Base-by-base conservation (phyloP, 2,113 vertebrate genomes). In the Xiphophorus maculatus region DNA sequence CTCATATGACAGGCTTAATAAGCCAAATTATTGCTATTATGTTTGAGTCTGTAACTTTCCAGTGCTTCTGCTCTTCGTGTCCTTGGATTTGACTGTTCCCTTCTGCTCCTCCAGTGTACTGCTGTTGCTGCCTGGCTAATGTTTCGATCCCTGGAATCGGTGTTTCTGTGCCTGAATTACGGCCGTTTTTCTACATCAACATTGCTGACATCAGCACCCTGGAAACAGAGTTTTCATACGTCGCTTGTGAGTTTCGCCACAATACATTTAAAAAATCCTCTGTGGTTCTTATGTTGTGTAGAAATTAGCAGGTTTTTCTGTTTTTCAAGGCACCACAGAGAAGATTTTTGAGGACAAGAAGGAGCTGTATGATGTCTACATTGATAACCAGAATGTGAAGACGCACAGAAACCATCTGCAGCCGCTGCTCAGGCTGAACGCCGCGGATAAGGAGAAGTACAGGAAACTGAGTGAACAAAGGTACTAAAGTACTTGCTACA, bases 331-430 rank as follows among this genome's bases (percentile, higher is more conserved):
- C 91, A 99, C 98, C 66, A 99, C 97, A 2, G 97, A 99, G 94
- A 99, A 98, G 94, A 99, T 99, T 48, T 99, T 99, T 61, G 97
- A 99, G 93, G 96, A 98, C 81, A 99, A 99, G 85, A 96, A 91
- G 70, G 96, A 97, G 29, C 95, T 99, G 63, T 99, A 99, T 0
- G 97, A 99, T 2, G 95, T 99, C 8, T 99, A 98, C 0, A 91
- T 99, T 40, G 97, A 99, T 66, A 99, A 99, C 93, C 98, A 99
- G 95, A 99, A 99, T n/a, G 98, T 99, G 90, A 98, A 95, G 93
- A 98, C 96, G 0, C 97, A 99, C 92, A 94, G 95, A 0, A 96
- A 95, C 70, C 95, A 95, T 60, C 84, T 99, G 89, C 96, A 97
- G 42, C 95, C 96, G 0, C 94, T 99, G 84, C 94, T 99, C 66